A percentile compares a stretch with the other conserved stretches of the same genome.
These are phyloP conservation scores for Lydus trimaculatus DNA, from an alignment of 2,888 invertebrate species.

Conservation along the genomic window DNA sequence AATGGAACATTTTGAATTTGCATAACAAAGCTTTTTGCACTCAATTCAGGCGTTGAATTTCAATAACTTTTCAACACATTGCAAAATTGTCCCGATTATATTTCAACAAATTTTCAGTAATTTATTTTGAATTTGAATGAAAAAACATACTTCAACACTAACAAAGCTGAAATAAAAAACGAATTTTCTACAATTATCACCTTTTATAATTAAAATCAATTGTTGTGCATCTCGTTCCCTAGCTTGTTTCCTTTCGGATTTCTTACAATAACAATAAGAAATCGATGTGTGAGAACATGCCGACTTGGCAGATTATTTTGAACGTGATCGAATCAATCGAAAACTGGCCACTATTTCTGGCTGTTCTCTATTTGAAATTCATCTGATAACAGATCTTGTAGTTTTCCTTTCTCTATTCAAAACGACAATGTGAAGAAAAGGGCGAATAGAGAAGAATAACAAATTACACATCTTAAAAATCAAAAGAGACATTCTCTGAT, in stretches of 20 bases:
- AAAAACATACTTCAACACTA: too few relatives aligned
- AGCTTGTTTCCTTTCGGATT: neutral
- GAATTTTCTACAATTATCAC: too few relatives aligned
- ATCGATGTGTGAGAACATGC: neutral
- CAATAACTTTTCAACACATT: conserved; percentile 6
- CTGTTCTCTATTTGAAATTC: neutral
- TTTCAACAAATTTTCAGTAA: neutral
- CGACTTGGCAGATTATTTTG: neutral
- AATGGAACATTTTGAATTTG: neutral
- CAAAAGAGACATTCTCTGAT: neutral
- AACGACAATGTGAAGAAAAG: too few relatives aligned
- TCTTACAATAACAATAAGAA: neutral
- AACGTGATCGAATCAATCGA: conserved; percentile 2
- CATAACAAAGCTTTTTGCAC: neutral
- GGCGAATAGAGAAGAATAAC: too few relatives aligned
- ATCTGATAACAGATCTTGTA: neutral
- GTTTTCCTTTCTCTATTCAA: neutral
- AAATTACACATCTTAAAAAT: too few relatives aligned
- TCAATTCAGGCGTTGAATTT: neutral
- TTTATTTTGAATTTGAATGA: neutral
- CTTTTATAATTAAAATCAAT: too few relatives aligned
- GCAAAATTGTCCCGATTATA: neutral
- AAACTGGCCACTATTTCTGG: neutral
- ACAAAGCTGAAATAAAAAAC: too few relatives aligned
- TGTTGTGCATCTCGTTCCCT: too few relatives aligned